Base-by-base conservation (phyloP, 2,888 invertebrate species). In the Temnothorax rugatulus region DNA sequence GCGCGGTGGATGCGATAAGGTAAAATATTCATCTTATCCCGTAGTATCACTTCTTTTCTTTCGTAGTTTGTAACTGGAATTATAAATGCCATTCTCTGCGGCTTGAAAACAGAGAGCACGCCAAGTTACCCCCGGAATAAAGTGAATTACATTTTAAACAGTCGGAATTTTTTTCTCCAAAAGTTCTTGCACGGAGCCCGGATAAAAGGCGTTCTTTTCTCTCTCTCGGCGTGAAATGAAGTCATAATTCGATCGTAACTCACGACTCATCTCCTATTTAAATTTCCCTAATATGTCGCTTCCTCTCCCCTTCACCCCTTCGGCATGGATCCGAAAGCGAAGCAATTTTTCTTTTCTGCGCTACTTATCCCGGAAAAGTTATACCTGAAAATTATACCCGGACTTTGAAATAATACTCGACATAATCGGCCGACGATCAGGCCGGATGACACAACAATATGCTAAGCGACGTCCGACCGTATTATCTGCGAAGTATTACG, bases 361-460 rank as follows among this genome's bases (percentile, higher is more conserved):
- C 77, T 68, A 68, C 54, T 57, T 54, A n/a, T 9, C n/a, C 25
- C 4, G 66, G 11, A 68, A 47, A 47, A 68, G 25, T 47, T 29
- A 4, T 11, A 4, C 29, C 25, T 34, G 44, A n/a, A 47, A 54
- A 76, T 54, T 54, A 47, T n/a, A 15, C 13, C 13, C 25, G 66
- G 54, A 41, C 38, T 25, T 44, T 25, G 44, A 44, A 77, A 54
- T 77, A 25, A 47, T 54, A 13, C 41, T 54, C n/a, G 47, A 47
- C 18, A 15, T 59, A 71, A 81, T 81, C 59, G 59, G 15, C 29
- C 69, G 77, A 15, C 68, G 73, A 61, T 84, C 82, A 83, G 83
- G 82, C 84, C 50, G 64, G 74, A 84, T 82, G 87, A 87, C 86
- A 68, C 86, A 41, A 86, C 82, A 69, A 69, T 81, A 82, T 68